Evolutionary conservation across 2,888 invertebrate species (phyloP), one percentile per base, ranked within the genome.

Genomic region (Archaeoteleia sp.): DNA sequence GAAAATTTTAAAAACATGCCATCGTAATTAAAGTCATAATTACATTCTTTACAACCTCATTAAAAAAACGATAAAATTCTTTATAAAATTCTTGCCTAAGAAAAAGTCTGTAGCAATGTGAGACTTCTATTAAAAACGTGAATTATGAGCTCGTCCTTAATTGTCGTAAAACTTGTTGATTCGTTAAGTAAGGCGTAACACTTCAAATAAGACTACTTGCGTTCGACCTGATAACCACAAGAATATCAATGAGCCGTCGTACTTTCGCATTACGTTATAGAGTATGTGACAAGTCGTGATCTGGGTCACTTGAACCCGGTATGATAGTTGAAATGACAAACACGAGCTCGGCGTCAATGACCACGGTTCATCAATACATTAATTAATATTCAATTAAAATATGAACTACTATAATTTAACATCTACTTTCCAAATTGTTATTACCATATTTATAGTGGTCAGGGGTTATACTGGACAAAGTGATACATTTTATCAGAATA

Each of bases 191-290:
- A 60, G 58, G 37, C 45, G 60, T 51, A 51, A 60, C 45, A 45
- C 37, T 60, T 39, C 39, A 53, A 61, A 53, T 53, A 39, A 40
- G 20, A 49, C 15, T 39, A 10, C 49, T 13, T 23, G 34, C 35
- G 23, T 23, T 37, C 37, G 42, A 45, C 68, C 75, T 49, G 74
- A 74, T 71, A 76, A 73, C 74, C 74, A 62, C 73, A 66, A 34
- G 80, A 80, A 79, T 79, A 78, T 77, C 79, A 79, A 80, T 75
- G 77, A 79, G 70, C 70, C 70, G 72, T 61, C 66, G 69, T 46
- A 71, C 74, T 74, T 77, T 74, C 70, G 72, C 73, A 73, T 79
- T 76, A 74, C 77, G 67, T 72, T 69, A 67, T 61, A 75, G 71
- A 20, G 75, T 70, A 66, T 45, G 9, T 9, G 48, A 14, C 46